These are phyloP conservation scores for Stigmatopora nigra DNA, from an alignment of 2,113 vertebrate species.

Conservation along the genomic window DNA sequence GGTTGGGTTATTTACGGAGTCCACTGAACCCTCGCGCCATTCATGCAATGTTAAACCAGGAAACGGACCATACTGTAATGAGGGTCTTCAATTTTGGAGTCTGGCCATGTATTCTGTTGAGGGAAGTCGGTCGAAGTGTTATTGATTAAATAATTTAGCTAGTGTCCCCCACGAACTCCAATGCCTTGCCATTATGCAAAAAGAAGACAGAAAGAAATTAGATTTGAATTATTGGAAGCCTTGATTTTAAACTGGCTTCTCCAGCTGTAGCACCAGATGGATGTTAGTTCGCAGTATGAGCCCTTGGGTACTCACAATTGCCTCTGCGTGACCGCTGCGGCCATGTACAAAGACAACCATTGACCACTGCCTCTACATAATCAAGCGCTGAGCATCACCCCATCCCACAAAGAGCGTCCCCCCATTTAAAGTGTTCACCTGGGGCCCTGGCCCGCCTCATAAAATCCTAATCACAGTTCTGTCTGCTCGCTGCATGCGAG, in stretches of 20 bases:
- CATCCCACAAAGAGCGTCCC: conserved; percentile 30
- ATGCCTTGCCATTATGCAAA: conserved; percentile 31
- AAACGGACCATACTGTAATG: conserved; percentile 4
- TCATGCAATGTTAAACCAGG: not conserved
- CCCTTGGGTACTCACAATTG: conserved; percentile 53
- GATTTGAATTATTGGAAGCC: conserved; percentile 27
- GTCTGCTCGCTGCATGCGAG: conserved; percentile 19
- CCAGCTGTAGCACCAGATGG: conserved; percentile 76
- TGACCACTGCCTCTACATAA: conserved; percentile 46
- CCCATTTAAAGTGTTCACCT: conserved; percentile 57
- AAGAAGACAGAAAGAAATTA: conserved; percentile 33
- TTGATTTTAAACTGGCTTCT: conserved; percentile 18
- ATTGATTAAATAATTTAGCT: conserved; percentile 49
- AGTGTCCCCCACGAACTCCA: conserved; percentile 13
- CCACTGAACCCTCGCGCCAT: not conserved
- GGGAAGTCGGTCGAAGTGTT: conserved; percentile 39
- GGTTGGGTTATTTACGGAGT: conserved; percentile 12
- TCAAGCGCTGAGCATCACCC: conserved; percentile 58
- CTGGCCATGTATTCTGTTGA: conserved; percentile 21
- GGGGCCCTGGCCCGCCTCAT: conserved; percentile 48
- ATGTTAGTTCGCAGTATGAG: conserved; percentile 32
- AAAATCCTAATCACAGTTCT: conserved; percentile 58
- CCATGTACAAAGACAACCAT: conserved; percentile 51
- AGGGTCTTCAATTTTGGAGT: conserved; percentile 24
- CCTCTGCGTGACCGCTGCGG: conserved; percentile 31